phyloP scores from a whole-genome alignment of 2,888 invertebrate genomes.

The Erebia ligea region DNA sequence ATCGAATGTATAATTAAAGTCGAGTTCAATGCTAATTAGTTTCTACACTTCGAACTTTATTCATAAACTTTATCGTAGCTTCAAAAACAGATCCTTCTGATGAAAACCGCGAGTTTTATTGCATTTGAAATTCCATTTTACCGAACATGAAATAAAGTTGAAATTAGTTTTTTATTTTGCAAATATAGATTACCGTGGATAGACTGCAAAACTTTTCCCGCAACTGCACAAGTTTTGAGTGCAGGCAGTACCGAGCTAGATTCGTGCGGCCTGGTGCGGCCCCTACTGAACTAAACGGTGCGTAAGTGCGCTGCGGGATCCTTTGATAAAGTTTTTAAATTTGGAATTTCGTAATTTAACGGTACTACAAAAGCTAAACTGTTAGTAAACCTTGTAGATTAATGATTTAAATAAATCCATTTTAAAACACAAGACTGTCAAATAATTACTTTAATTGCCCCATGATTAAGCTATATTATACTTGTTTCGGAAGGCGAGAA shows the following conservation, averaged over 20 bases:
- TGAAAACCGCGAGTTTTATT: constrained; percentile 13
- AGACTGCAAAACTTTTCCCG: constrained; percentile 40
- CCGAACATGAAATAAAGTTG: constrained; percentile 31
- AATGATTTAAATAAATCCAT: neutral
- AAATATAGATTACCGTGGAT: constrained; percentile 44
- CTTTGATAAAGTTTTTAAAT: constrained; percentile 46
- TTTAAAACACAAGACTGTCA: too few species aligned
- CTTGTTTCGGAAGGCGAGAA: too few species aligned
- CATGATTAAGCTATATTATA: too few species aligned
- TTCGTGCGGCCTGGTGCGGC: constrained; percentile 41
- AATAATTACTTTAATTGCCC: too few species aligned
- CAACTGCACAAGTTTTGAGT: constrained; percentile 46
- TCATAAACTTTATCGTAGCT: constrained; percentile 41
- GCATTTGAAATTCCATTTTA: constrained; percentile 30
- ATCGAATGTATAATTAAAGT: constrained; percentile 23
- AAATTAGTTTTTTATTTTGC: constrained; percentile 30
- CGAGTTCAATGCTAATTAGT: constrained; percentile 36
- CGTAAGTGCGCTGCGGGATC: constrained; percentile 47
- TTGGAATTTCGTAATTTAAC: constrained; percentile 27
- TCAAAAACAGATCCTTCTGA: constrained; percentile 30
- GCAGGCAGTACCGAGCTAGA: constrained; percentile 39
- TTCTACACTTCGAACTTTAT: constrained; percentile 36
- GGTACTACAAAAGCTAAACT: neutral
- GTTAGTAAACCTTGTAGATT: too few species aligned
- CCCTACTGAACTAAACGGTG: constrained; percentile 47